Conservation (phyloP, 2,888 invertebrate genomes). For the Fragum whitleyi region DNA sequence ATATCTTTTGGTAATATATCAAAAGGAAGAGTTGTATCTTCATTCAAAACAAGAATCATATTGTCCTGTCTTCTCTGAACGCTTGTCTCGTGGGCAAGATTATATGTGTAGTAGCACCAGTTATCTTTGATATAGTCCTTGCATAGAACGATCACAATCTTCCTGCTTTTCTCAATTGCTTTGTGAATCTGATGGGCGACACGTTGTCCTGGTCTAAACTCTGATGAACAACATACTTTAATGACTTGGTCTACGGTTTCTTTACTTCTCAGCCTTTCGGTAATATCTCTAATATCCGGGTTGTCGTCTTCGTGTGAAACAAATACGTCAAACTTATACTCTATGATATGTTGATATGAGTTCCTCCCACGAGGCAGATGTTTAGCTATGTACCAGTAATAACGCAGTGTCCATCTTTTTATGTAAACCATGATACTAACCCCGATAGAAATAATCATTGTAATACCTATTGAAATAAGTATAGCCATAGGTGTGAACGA, state of each 20-base stretch:
- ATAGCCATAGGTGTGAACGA: constrained; percentile 4
- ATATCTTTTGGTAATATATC: neutral
- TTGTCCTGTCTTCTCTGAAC: neutral
- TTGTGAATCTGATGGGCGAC: neutral
- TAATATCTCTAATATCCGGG: neutral
- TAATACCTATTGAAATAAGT: constrained; percentile 17
- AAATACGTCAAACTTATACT: neutral
- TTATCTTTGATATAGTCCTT: neutral
- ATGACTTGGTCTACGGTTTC: neutral
- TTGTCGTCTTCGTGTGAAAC: neutral
- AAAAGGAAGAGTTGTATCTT: neutral
- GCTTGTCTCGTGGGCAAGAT: neutral
- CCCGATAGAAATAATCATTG: constrained; percentile 27
- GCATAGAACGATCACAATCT: neutral
- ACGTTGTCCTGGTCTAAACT: neutral
- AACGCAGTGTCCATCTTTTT: neutral
- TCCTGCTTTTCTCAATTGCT: neutral
- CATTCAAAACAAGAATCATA: neutral
- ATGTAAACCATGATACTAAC: constrained; percentile 37
- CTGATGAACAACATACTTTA: neutral
- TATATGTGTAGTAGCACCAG: neutral
- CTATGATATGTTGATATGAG: neutral
- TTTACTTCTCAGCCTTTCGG: neutral
- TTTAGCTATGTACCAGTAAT: neutral
- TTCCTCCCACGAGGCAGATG: neutral